Conservation (phyloP, 1,140 invertebrate species). For the Dendroctonus ponderosae region DNA sequence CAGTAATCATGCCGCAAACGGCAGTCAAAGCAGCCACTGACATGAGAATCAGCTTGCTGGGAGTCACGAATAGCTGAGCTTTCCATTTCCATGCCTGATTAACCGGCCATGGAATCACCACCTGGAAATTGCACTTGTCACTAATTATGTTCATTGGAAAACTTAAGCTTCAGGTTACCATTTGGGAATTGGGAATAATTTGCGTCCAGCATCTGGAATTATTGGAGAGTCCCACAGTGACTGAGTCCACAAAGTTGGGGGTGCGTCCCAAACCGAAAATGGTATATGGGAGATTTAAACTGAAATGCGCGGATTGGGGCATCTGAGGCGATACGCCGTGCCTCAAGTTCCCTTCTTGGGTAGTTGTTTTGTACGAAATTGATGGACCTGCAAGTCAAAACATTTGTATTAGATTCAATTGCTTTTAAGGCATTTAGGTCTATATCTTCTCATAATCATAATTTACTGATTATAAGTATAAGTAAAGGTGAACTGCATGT, state of each 20-base stretch:
- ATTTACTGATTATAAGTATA: neutral
- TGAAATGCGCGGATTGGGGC: slow-evolving; percentile 88
- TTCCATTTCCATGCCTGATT: slow-evolving; percentile 80
- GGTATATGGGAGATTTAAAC: slow-evolving; percentile 89
- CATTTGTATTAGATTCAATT: too few species aligned
- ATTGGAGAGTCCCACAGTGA: slow-evolving; percentile 78
- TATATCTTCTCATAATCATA: too few species aligned
- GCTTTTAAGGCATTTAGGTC: too few species aligned
- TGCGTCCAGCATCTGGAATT: slow-evolving; percentile 78
- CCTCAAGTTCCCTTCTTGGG: slow-evolving; percentile 73
- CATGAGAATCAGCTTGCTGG: slow-evolving; percentile 88
- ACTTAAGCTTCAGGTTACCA: slow-evolving; percentile 54
- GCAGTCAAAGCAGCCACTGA: slow-evolving; percentile 86
- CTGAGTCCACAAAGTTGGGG: slow-evolving; percentile 93
- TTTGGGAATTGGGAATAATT: slow-evolving; percentile 94
- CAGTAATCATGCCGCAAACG: slow-evolving; percentile 81
- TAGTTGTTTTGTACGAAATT: slow-evolving; percentile 82
- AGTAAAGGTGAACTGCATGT: too few species aligned
- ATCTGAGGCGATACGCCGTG: slow-evolving; percentile 81
- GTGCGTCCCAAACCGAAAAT: slow-evolving; percentile 94
- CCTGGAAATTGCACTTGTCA: slow-evolving; percentile 13
- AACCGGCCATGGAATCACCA: slow-evolving; percentile 87
- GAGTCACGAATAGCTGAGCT: slow-evolving; percentile 92
- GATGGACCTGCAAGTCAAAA: slow-evolving; percentile 66
- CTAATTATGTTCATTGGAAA: neutral